phyloP scores from a whole-genome alignment of 2,797 vertebrate species.

The Neosilurus mollespiculum region DNA sequence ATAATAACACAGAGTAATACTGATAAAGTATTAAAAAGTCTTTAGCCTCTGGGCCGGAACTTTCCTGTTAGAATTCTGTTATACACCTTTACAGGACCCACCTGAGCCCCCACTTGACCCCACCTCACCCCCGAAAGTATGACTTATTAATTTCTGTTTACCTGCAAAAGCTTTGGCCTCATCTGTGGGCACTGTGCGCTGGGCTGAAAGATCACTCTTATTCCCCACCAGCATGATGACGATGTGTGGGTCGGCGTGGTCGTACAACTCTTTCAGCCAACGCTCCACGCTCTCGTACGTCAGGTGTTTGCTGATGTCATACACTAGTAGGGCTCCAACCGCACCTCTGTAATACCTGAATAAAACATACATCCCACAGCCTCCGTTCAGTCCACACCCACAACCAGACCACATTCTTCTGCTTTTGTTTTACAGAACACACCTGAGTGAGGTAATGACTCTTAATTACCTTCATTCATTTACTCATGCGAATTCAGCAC shows the following conservation, averaged over 20 bases:
- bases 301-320: constrained; percentile 76
- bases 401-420: constrained; percentile 15
- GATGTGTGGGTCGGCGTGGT: constrained; percentile 76
- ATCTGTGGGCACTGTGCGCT: constrained; percentile 70
- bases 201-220: constrained; percentile 69
- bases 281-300: constrained; percentile 76
- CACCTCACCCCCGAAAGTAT: not conserved
- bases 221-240: constrained; percentile 81
- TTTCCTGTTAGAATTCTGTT: too few relatives aligned
- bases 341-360: constrained; percentile 79
- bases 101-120: too few relatives aligned
- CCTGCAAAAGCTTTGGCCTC: constrained; percentile 74
- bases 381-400: not conserved
- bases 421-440: constrained; percentile 10
- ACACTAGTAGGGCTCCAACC: constrained; percentile 75
- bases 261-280: constrained; percentile 78
- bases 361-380: not conserved
- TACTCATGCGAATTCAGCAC: not conserved
- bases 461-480: not conserved
- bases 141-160: constrained; percentile 32
- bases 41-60: too few relatives aligned
- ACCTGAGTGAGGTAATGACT: not conserved
- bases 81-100: too few relatives aligned
- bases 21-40: too few relatives aligned
- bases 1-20: too few relatives aligned